Conservation (phyloP, 2,888 invertebrate species). For the Agrilus mali region DNA sequence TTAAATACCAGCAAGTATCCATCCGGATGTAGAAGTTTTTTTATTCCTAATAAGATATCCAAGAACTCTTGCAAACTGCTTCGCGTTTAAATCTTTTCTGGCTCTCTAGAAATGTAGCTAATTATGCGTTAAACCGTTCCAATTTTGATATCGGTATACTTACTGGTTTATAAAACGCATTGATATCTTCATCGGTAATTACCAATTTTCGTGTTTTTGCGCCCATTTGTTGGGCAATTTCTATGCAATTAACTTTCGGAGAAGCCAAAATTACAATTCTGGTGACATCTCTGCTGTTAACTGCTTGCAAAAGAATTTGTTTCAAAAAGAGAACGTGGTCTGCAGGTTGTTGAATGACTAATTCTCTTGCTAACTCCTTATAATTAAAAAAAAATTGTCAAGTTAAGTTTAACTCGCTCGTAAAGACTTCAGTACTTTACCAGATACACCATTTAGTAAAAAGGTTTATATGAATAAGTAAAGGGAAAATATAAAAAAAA, state of each 20-base stretch:
- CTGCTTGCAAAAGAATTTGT: constrained; percentile 38
- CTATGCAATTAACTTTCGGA: constrained; percentile 33
- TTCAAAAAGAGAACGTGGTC: constrained; percentile 53
- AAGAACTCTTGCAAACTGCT: constrained; percentile 25
- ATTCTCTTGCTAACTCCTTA: constrained; percentile 46
- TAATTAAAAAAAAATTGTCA: constrained; percentile 5
- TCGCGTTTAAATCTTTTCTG: constrained; percentile 10
- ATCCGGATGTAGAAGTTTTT: constrained; percentile 26
- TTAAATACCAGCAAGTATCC: constrained; percentile 29
- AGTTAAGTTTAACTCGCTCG: too few species aligned
- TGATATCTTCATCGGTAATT: constrained; percentile 10
- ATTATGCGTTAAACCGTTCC: neutral
- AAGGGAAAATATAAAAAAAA: too few species aligned
- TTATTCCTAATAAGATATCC: constrained; percentile 25
- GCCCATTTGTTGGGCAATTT: constrained; percentile 25
- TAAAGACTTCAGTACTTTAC: too few species aligned
- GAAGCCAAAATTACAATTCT: constrained; percentile 44
- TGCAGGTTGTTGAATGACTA: constrained; percentile 45
- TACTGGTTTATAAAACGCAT: too few species aligned
- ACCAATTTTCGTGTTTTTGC: constrained; percentile 23
- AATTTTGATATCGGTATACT: too few species aligned
- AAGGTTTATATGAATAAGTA: too few species aligned
- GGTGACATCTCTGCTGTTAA: constrained; percentile 36
- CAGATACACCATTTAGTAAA: too few species aligned
- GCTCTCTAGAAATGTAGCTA: constrained; percentile 2